phyloP scores from a whole-genome alignment of 2,888 invertebrate genomes.

The Stictocephala bisonia region DNA sequence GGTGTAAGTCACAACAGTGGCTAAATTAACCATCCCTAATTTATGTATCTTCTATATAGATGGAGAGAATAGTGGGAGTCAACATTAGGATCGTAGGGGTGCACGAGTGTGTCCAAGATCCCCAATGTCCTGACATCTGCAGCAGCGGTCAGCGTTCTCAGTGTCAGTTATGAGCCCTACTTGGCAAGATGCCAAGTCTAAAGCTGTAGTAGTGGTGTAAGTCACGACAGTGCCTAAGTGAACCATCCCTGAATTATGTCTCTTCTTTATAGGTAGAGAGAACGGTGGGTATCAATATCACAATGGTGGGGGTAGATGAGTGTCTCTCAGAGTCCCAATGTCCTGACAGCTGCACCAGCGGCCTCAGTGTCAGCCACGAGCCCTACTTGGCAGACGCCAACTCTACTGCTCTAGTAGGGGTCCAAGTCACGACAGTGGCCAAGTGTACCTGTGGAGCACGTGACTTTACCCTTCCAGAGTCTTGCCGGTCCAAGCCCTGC shows the following conservation, averaged over 20 bases:
- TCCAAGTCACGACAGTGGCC: conserved; percentile 95
- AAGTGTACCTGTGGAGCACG: conserved; percentile 96
- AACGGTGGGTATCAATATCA: conserved; percentile 92
- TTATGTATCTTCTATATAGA: conserved; percentile 68
- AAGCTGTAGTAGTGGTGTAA: too few species aligned
- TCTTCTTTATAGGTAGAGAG: conserved; percentile 79
- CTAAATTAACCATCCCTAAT: conserved; percentile 56
- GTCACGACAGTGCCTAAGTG: too few species aligned
- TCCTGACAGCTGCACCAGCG: conserved; percentile 95
- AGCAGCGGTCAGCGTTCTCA: conserved; percentile 91
- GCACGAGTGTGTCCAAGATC: conserved; percentile 94
- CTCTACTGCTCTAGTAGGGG: conserved; percentile 94
- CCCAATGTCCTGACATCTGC: conserved; percentile 95
- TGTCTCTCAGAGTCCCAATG: conserved; percentile 94
- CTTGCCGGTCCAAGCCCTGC: conserved; percentile 90
- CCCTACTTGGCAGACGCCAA: conserved; percentile 97
- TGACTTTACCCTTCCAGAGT: conserved; percentile 89
- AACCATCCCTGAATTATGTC: too few species aligned
- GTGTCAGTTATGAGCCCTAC: conserved; percentile 87
- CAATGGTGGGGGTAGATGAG: conserved; percentile 97
- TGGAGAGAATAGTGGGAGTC: conserved; percentile 90
- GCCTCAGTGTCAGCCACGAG: conserved; percentile 85
- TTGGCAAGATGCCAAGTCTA: too few species aligned
- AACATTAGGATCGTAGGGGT: conserved; percentile 98
- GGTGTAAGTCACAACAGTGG: too few species aligned